Conservation (phyloP, 2,888 invertebrate genomes). For the Phlogophora meticulosa region DNA sequence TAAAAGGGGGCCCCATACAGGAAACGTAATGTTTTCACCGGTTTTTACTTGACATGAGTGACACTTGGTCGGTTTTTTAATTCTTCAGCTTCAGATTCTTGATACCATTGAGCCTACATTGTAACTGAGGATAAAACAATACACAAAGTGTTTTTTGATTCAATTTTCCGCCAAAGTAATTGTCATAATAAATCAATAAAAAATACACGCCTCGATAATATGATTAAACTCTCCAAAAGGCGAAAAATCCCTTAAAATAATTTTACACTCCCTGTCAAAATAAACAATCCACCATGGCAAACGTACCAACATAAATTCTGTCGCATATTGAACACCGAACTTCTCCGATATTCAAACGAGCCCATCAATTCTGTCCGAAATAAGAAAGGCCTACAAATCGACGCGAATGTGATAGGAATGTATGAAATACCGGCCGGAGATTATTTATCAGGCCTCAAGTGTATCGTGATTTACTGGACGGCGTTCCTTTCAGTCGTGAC, state of each 20-base stretch:
- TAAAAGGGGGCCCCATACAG: no score
- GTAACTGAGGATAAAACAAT: no score
- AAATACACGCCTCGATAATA: background rate
- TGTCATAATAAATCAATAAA: background rate
- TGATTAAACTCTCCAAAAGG: background rate
- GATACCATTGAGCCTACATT: no score
- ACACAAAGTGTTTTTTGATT: no score
- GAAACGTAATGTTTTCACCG: no score
- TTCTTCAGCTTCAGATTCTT: no score
- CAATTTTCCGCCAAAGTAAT: background rate
- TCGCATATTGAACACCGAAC: conserved; percentile 51
- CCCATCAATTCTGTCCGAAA: conserved; percentile 56
- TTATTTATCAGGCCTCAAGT: conserved; percentile 61
- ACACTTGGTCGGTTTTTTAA: no score
- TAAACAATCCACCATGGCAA: conserved; percentile 7
- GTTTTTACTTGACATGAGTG: no score
- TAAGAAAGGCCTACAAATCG: conserved; percentile 61
- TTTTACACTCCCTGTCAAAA: conserved; percentile 19
- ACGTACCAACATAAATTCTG: conserved; percentile 43
- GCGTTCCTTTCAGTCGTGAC: conserved; percentile 42
- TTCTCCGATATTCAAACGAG: conserved; percentile 60
- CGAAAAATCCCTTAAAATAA: conserved; percentile 9
- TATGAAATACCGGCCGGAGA: conserved; percentile 47
- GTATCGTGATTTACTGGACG: conserved; percentile 58
- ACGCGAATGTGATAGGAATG: conserved; percentile 48